phyloP scores from a whole-genome alignment of 2,113 vertebrate species.

The Nesoenas mayeri region DNA sequence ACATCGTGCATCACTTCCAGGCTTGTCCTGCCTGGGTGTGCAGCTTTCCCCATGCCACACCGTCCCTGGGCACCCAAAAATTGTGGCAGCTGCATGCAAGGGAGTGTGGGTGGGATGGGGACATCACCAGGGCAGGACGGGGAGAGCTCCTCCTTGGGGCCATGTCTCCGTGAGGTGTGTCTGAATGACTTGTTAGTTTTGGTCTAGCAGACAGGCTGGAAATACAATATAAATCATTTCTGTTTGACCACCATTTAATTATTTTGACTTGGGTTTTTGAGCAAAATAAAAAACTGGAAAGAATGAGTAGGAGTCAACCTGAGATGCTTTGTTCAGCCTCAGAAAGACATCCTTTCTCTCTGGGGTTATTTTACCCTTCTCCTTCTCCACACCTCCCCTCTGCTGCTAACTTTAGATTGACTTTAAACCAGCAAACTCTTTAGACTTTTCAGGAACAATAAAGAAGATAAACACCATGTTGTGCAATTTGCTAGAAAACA shows the following conservation, averaged over 20 bases:
- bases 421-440: background rate
- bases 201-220: background rate
- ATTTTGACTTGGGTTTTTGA: background rate
- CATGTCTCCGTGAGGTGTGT: fast-evolving
- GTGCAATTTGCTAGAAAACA: background rate
- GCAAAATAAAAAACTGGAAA: background rate
- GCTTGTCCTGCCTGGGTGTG: fast-evolving
- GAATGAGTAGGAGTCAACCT: background rate
- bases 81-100: background rate
- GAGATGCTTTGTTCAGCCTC: background rate
- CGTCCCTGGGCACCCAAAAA: background rate
- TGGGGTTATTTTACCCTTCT: background rate
- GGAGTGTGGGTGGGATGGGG: background rate
- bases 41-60: background rate
- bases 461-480: background rate
- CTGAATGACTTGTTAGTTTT: background rate
- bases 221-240: background rate
- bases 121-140: background rate
- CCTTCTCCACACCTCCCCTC: background rate
- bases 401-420: background rate
- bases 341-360: background rate
- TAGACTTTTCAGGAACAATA: background rate
- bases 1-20: background rate
- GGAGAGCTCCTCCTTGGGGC: background rate
- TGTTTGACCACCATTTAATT: background rate